Base-by-base conservation (phyloP, 2,888 invertebrate species). In the Noctuana brunneofusca region DNA sequence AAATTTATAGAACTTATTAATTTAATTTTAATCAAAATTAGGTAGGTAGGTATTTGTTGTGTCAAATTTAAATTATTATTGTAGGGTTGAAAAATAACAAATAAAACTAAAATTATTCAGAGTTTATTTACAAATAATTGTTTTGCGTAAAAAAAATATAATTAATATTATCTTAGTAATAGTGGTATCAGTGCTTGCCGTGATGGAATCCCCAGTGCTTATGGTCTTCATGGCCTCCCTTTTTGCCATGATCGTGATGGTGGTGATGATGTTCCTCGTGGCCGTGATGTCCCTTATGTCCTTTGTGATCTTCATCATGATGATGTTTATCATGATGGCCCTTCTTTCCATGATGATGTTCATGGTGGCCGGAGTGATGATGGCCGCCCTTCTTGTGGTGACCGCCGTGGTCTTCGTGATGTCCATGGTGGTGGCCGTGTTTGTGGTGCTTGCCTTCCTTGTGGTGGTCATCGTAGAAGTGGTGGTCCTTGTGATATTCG, bases 391-490 rank as follows among this genome's bases (percentile, higher is more conserved):
- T 96, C 87, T 96, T 96, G 85, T 96, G 96, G 65, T 94, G 94
- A 9, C 95, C 96, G 63, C 94, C 95, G 72, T 96, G 95, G 79
- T 94, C 93, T 60, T 94, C 95, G 75, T 96, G 96, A 76, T 96
- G 95, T 62, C 95, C 95, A 76, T 96, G 95, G 79, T 95, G 94
- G 73, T 95, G 92, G 8, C 96, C 96, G 74, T 95, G 95, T 76
- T 96, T 97, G 80, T 95, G 94, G 79, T 96, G 96, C 76, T 96
- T 95, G 53, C 96, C 96, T 63, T 95, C 96, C 76, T 96, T 96
- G 84, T 97, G 96, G 77, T 95, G 95, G 79, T 97, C 96, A 72
- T 97, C 96, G 84, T 97, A 97, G 92, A 97, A 97, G 90, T 96
- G 96, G 80, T 96, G 96, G 75, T 96, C 95, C 83, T 97, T 97